Evolutionary conservation across 2,888 invertebrate genomes (phyloP).

Genomic region (Cecidostiba fungosa): DNA sequence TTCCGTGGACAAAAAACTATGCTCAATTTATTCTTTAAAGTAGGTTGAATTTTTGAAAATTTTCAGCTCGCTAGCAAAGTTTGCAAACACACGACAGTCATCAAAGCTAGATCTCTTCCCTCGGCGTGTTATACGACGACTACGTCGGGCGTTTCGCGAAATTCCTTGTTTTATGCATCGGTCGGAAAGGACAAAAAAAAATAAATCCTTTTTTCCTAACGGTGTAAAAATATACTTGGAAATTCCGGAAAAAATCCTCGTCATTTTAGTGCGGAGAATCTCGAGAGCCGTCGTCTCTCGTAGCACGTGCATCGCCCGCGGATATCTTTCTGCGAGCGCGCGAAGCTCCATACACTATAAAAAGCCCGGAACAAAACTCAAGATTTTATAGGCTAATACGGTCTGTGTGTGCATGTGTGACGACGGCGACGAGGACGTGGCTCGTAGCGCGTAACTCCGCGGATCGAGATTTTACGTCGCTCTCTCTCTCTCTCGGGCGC

Average conservation of each 20-base stretch:
- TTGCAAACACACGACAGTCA: neutral
- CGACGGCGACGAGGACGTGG: neutral
- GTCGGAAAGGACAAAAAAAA: constrained; percentile 41
- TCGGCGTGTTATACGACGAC: constrained; percentile 40
- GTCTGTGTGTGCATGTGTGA: neutral
- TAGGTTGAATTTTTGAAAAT: neutral
- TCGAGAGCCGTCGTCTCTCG: neutral
- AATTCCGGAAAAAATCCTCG: constrained; percentile 62
- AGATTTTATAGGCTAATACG: constrained; percentile 76
- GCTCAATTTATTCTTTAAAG: neutral
- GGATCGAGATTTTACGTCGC: constrained; percentile 74
- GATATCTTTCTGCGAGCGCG: constrained; percentile 30
- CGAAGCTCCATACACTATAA: constrained; percentile 49
- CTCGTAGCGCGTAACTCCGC: constrained; percentile 63
- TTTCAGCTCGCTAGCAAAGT: neutral
- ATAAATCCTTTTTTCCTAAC: constrained; percentile 36
- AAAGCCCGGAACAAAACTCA: constrained; percentile 72
- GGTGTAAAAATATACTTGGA: constrained; percentile 61
- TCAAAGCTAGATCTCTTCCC: constrained; percentile 28
- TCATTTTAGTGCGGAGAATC: constrained; percentile 42
- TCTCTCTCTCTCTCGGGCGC: neutral
- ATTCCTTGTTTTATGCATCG: constrained; percentile 59
- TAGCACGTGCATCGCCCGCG: constrained; percentile 53
- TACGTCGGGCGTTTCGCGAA: constrained; percentile 55
- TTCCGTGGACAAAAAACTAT: neutral